These are phyloP conservation scores for Limanda limanda DNA, from an alignment of 2,113 vertebrate species.

Conservation along the genomic window DNA sequence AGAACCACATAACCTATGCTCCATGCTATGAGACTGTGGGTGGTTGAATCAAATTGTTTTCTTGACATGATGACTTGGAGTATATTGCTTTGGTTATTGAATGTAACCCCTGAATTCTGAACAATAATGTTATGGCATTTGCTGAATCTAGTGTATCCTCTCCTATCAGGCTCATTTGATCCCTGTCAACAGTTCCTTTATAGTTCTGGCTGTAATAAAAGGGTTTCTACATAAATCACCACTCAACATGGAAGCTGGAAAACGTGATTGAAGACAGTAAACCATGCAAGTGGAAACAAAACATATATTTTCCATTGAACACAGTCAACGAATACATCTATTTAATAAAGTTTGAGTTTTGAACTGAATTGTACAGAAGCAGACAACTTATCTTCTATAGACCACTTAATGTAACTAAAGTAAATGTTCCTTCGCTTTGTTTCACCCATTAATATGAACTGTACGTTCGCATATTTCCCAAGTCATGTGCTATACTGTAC, in stretches of 20 bases:
- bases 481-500: no score
- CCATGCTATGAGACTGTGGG: background rate
- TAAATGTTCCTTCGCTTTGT: no score
- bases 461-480: no score
- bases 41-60: background rate
- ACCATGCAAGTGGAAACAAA: background rate
- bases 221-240: background rate
- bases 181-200: background rate
- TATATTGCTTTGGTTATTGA: background rate
- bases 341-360: no score
- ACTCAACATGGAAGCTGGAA: background rate
- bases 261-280: background rate
- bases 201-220: background rate
- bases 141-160: background rate
- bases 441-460: no score
- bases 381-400: background rate
- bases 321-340: background rate
- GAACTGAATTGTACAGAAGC: background rate
- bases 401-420: no score
- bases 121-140: background rate
- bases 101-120: background rate
- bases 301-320: background rate
- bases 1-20: background rate
- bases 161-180: background rate
- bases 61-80: background rate